Evolutionary conservation across 2,888 invertebrate genomes (phyloP), one percentile per base, ranked within the genome.

Genomic region (Cyclophora albipunctata): DNA sequence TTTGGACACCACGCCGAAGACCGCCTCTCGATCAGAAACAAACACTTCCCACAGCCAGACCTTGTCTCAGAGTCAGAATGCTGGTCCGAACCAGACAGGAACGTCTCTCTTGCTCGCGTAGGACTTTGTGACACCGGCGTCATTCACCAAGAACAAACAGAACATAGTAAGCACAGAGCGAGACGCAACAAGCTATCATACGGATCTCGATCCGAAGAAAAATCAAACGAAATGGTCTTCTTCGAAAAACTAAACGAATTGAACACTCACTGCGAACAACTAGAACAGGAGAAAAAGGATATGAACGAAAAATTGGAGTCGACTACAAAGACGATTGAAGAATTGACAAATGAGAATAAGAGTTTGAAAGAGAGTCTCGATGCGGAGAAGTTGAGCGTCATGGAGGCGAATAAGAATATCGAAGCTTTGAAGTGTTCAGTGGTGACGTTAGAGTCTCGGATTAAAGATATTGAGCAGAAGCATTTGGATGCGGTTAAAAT

Each of bases 61-160:
- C 49, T 75, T 7, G 75, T 81, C 52, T 87, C 88, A 0, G 96
- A 96, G 70, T 95, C 95, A 0, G 96, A 96, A 72, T 92, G 94
- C 40, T 96, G 96, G 93, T 96, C 96, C 0, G 96, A 96, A 70
- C 96, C 96, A 0, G 96, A 96, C 71, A 90, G 95, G 45, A 92
- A 91, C 53, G 95, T 96, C 2, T 96, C 96, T 0, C 81, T 93
- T 54, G 95, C 94, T 0, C 90, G 96, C 56, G 95, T 96, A 34
- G 96, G 96, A 0, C 71, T 87, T 5, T 80, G 80, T 47, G 78
- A 82, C 54, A 81, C 83, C 2, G 82, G 81, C 3, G 67, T 80
- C 2, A 67, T 62, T 6, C 61, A 66, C 3, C 67, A 68, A 34
- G 83, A 82, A 55, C 71, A 74, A 2, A 73, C 82, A 0, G 85